Evolutionary conservation across 2,113 vertebrate genomes (phyloP).

Genomic region (Vicugna pacos): DNA sequence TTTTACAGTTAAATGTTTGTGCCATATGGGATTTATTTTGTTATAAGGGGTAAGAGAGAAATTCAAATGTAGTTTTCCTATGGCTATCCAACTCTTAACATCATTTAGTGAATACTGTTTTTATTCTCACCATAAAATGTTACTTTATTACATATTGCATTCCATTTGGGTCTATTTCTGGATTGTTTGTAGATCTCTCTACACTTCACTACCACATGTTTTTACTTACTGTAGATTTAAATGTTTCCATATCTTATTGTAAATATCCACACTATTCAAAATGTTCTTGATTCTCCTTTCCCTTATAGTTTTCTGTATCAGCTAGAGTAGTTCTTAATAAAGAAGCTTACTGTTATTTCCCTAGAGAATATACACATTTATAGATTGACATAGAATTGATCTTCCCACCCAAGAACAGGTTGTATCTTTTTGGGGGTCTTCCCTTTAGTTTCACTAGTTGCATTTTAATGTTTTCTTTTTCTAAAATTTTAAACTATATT

Average conservation of each 20-base stretch:
- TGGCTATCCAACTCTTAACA: background rate
- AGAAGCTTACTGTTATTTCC: background rate
- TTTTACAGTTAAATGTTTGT: background rate
- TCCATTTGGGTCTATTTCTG: background rate
- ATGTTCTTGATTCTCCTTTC: background rate
- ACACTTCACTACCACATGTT: background rate
- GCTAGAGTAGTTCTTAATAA: background rate
- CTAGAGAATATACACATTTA: background rate
- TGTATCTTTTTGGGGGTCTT: background rate
- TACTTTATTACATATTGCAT: background rate
- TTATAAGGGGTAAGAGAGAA: background rate
- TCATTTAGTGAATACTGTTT: background rate
- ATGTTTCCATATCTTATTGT: background rate
- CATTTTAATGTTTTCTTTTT: background rate
- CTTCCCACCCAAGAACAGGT: background rate
- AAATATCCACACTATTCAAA: background rate
- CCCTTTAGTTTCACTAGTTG: background rate
- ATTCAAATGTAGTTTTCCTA: background rate
- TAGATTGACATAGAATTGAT: background rate
- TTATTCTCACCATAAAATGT: background rate
- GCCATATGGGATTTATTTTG: background rate
- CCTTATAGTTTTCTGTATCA: background rate
- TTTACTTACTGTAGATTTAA: background rate
- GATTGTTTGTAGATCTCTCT: background rate
- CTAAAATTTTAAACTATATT: background rate